Percentiles rank a stretch among this genome's conserved stretches.
Conservation (phyloP, 2,888 invertebrate species). For the Ectemnius cavifrons region DNA sequence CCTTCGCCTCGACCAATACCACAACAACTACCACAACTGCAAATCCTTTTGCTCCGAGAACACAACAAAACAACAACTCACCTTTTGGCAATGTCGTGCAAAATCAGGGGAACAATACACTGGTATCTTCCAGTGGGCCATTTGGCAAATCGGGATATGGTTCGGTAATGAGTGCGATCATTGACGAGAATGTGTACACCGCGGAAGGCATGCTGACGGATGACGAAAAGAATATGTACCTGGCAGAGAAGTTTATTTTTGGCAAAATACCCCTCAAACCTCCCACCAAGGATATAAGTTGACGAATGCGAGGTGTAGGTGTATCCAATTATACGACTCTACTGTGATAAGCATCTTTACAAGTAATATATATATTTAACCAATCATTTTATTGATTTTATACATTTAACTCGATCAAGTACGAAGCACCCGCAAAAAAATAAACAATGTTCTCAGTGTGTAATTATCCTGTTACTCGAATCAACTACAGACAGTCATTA, state of each 20-base stretch:
- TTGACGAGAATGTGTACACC: conserved; percentile 68
- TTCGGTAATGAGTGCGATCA: conserved; percentile 35
- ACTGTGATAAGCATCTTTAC: conserved; percentile 32
- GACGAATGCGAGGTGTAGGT: conserved; percentile 17
- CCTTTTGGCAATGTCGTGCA: conserved; percentile 50
- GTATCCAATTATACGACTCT: not conserved
- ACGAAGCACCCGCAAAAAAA: not conserved
- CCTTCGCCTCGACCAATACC: conserved; percentile 50
- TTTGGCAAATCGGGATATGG: conserved; percentile 58
- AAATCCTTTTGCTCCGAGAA: conserved; percentile 47
- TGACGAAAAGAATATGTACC: conserved; percentile 69
- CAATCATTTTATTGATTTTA: not conserved
- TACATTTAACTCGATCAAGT: not conserved
- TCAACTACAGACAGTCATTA: too few species aligned
- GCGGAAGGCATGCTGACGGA: conserved; percentile 67
- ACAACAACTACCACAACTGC: conserved; percentile 44
- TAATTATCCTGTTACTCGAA: too few species aligned
- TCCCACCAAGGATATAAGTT: conserved; percentile 71
- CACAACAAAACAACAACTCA: conserved; percentile 40
- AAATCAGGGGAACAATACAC: conserved; percentile 22
- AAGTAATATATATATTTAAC: not conserved
- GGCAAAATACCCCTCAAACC: conserved; percentile 72
- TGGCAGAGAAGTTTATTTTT: conserved; percentile 65
- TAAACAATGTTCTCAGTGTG: too few species aligned
- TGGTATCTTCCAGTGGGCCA: conserved; percentile 33